phyloP scores from a whole-genome alignment of 2,113 vertebrate species.

The Microtus montanus region DNA sequence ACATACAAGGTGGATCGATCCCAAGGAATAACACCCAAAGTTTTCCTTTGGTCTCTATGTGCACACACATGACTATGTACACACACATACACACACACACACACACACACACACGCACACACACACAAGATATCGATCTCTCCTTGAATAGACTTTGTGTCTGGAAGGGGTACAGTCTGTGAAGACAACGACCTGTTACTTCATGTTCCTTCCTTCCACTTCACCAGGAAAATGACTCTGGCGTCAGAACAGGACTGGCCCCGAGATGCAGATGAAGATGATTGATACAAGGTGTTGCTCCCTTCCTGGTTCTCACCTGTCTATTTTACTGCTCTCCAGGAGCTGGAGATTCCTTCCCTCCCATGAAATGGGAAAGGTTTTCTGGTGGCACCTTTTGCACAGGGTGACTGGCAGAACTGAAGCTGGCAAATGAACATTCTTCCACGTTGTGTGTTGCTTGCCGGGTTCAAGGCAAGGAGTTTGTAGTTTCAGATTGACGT shows the following conservation, averaged over 20 bases:
- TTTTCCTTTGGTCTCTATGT: too few species aligned
- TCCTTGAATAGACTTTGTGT: not conserved
- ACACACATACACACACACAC: not conserved
- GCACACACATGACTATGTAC: not conserved
- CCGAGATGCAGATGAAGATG: not conserved
- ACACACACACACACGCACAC: not conserved
- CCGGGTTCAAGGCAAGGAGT: not conserved
- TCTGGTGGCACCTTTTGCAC: not conserved
- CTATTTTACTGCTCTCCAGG: not conserved
- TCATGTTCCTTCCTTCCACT: not conserved
- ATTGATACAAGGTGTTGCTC: rapidly evolving
- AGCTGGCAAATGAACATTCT: rapidly evolving
- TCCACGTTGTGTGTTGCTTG: rapidly evolving
- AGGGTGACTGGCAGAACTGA: not conserved
- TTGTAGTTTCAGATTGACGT: not conserved
- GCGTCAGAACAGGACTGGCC: not conserved
- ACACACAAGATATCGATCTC: not conserved
- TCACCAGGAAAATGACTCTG: too few species aligned
- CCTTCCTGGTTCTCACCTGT: rapidly evolving
- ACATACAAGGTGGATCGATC: not conserved
- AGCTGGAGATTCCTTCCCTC: not conserved
- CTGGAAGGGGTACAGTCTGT: not conserved
- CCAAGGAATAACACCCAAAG: too few species aligned
- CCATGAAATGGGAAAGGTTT: not conserved
- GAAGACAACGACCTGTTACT: not conserved